Evolutionary conservation across 2,888 invertebrate species (phyloP).

Genomic region (Ganaspis brasiliensis): DNA sequence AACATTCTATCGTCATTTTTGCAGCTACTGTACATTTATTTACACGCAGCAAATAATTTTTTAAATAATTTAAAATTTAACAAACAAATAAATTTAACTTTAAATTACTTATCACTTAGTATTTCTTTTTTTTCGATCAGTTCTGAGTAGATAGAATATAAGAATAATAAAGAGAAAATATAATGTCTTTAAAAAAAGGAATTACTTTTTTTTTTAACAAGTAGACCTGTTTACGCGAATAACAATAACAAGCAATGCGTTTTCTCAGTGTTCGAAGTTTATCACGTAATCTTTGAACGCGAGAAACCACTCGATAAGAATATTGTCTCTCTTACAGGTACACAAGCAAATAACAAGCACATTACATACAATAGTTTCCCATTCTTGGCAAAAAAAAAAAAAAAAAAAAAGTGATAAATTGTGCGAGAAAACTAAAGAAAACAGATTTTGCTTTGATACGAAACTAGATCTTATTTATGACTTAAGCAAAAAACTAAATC

Average conservation of each 20-base stretch:
- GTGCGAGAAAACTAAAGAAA: conserved; percentile 3
- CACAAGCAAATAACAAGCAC: conserved; percentile 9
- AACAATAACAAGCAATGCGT: conserved; percentile 21
- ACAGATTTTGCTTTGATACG: conserved; percentile 17
- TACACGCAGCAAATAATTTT: not conserved
- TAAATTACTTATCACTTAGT: no score
- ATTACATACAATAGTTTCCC: conserved; percentile 10
- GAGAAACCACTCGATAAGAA: conserved; percentile 20
- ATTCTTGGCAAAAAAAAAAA: not conserved
- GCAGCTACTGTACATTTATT: conserved; percentile 29
- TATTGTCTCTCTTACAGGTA: conserved; percentile 30
- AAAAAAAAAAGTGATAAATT: conserved; percentile 1
- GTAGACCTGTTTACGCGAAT: not conserved
- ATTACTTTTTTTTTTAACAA: not conserved
- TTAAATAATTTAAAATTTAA: no score
- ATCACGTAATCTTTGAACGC: conserved; percentile 20
- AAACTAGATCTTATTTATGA: conserved; percentile 22
- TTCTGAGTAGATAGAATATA: no score
- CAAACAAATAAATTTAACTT: no score
- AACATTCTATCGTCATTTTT: not conserved
- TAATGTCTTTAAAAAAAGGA: not conserved
- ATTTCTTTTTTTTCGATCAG: no score
- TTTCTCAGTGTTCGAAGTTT: conserved; percentile 13
- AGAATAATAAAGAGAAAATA: not conserved
- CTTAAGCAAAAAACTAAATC: conserved; percentile 20